Evolutionary conservation across 2,113 vertebrate genomes (phyloP), one percentile per base, ranked within the genome.

Genomic region (Cinclus cinclus): DNA sequence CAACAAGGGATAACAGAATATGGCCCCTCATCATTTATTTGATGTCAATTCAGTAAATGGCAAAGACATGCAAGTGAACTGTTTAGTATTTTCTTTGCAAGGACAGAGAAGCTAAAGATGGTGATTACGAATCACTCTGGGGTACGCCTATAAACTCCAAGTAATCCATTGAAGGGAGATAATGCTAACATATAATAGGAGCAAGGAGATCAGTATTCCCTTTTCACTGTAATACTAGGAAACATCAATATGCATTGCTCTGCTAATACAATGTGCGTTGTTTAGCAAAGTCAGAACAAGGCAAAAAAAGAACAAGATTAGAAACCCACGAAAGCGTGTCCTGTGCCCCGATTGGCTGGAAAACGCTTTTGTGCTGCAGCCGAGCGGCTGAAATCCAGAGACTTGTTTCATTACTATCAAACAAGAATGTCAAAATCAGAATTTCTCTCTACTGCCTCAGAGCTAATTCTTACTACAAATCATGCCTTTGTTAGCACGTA

Each of bases 231-330:
- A 84, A 55, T 90, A 92, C 82, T 63, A 88, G 41, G 82, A 82
- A 94, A 96, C 59, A 92, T 82, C 95, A 93, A 90, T 94, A 95
- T 86, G 90, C 90, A 88, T 73, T 83, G 80, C 74, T 94, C 60
- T 92, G 83, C 71, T 94, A 95, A 92, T 91, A 89, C 71, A 95
- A 77, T 87, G 83, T 65, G 15, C 0, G 44, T 46, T 97, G 73
- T 92, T 97, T 93, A 92, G 79, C 81, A 95, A 96, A 96, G 95
- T 88, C 73, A 80, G 85, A 88, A 91, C 80, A 91, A 96, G 68
- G 89, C n/a, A 86, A 80, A 90, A 73, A 87, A 60, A 71, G 95
- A 90, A 89, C 55, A 84, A 97, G 59, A 95, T 79, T 95, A 95
- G 91, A 97, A 96, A 73, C 44, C 74, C 86, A 94, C 1, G 0